Percentiles rank a stretch among this genome's conserved stretches.
Evolutionary conservation across 2,888 invertebrate genomes (phyloP).

Genomic region (Tinea semifulvella): DNA sequence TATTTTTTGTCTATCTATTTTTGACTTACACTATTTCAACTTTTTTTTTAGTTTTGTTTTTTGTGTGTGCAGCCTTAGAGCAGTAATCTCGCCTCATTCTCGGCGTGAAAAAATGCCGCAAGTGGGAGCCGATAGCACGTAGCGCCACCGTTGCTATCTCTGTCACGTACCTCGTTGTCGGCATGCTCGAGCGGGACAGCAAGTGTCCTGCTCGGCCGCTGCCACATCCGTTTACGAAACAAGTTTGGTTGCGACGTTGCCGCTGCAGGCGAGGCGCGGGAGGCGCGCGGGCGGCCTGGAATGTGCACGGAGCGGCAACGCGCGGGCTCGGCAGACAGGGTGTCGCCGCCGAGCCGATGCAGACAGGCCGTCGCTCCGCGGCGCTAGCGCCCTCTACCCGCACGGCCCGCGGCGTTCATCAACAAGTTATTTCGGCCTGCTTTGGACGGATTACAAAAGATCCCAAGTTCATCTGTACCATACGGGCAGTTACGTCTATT

Average conservation of each 20-base stretch:
- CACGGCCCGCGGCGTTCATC: constrained; percentile 45
- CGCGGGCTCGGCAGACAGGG: constrained; percentile 90
- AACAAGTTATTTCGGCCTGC: constrained; percentile 64
- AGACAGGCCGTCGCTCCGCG: constrained; percentile 79
- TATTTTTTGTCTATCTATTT: too few relatives aligned
- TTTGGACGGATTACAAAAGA: constrained; percentile 39
- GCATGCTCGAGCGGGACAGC: constrained; percentile 35
- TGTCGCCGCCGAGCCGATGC: constrained; percentile 88
- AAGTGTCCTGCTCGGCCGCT: constrained; percentile 56
- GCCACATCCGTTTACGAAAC: constrained; percentile 79
- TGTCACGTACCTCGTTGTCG: constrained; percentile 27
- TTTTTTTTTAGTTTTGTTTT: too few relatives aligned
- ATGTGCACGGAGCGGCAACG: constrained; percentile 71
- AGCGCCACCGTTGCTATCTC: constrained; percentile 60
- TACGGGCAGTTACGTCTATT: constrained; percentile 40
- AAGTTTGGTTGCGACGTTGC: constrained; percentile 72
- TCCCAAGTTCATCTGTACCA: constrained; percentile 32
- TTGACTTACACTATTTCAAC: too few relatives aligned
- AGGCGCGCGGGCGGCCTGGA: constrained; percentile 60
- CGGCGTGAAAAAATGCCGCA: constrained; percentile 72
- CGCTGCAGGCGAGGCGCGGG: constrained; percentile 37
- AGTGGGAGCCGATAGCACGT: constrained; percentile 69
- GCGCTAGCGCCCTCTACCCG: constrained; percentile 53
- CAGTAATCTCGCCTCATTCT: constrained; percentile 73
- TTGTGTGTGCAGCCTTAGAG: constrained; percentile 49